Conservation (phyloP, 2,797 vertebrate genomes). For the Brachyrhaphis roseni region DNA sequence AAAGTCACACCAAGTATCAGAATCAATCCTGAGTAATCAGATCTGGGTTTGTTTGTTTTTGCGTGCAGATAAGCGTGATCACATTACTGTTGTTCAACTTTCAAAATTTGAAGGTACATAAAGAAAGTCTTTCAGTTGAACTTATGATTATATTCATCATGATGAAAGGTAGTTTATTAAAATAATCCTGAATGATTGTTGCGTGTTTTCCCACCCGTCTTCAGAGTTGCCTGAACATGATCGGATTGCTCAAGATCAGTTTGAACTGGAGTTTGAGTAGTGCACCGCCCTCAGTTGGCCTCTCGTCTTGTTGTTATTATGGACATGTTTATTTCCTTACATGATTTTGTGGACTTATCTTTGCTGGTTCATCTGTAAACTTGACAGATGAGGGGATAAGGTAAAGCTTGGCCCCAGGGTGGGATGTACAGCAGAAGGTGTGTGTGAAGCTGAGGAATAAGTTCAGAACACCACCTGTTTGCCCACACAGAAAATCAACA, state of each 20-base stretch:
- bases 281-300: slow-evolving; percentile 11
- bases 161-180: not conserved
- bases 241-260: too few relatives aligned
- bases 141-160: not conserved
- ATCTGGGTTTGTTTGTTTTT: not conserved
- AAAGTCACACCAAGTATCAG: not conserved
- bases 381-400: slow-evolving; percentile 59
- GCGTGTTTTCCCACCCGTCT: not conserved
- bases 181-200: not conserved
- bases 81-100: not conserved
- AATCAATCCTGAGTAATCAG: not conserved
- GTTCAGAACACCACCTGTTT: slow-evolving; percentile 56
- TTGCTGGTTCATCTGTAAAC: slow-evolving; percentile 42
- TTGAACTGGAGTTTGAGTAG: not conserved
- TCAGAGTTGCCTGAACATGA: not conserved
- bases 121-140: not conserved
- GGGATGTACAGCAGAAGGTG: slow-evolving; percentile 36
- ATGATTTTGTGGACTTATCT: slow-evolving; percentile 20
- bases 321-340: slow-evolving; percentile 20
- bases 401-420: slow-evolving; percentile 54
- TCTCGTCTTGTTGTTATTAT: slow-evolving; percentile 38
- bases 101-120: not conserved
- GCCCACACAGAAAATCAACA: slow-evolving; percentile 34
- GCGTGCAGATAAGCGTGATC: not conserved
- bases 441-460: slow-evolving; percentile 29